Percentiles rank a stretch among this genome's conserved stretches.
phyloP scores from a whole-genome alignment of 2,113 vertebrate species.

The Neopipo cinnamomea region DNA sequence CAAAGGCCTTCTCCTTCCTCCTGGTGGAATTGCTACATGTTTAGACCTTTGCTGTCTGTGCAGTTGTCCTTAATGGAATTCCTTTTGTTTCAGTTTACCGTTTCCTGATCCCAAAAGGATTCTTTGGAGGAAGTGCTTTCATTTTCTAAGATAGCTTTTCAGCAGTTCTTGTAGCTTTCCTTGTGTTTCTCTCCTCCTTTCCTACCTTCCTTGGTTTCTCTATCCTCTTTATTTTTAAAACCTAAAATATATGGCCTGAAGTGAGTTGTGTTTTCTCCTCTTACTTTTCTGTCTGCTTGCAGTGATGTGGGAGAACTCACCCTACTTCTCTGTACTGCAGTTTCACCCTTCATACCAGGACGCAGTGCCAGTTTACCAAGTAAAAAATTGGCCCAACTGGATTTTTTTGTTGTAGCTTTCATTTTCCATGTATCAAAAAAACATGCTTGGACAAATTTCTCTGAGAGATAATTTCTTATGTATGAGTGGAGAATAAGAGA shows the following conservation, averaged over 20 bases:
- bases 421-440: neutral
- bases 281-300: neutral
- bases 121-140: neutral
- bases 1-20: neutral
- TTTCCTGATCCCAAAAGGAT: neutral
- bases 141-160: neutral
- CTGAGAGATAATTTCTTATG: neutral
- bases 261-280: neutral
- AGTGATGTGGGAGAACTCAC: neutral
- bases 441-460: neutral
- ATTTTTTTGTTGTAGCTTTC: neutral
- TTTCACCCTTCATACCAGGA: neutral
- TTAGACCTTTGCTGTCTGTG: neutral
- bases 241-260: neutral
- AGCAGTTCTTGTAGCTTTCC: neutral
- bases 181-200: neutral
- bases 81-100: neutral
- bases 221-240: neutral
- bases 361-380: neutral
- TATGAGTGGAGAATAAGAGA: neutral
- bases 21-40: fast-evolving
- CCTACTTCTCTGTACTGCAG: neutral
- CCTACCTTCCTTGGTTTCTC: neutral
- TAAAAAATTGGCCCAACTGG: neutral
- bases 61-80: neutral